phyloP scores from a whole-genome alignment of 2,797 vertebrate species.

The Onychomys torridus region DNA sequence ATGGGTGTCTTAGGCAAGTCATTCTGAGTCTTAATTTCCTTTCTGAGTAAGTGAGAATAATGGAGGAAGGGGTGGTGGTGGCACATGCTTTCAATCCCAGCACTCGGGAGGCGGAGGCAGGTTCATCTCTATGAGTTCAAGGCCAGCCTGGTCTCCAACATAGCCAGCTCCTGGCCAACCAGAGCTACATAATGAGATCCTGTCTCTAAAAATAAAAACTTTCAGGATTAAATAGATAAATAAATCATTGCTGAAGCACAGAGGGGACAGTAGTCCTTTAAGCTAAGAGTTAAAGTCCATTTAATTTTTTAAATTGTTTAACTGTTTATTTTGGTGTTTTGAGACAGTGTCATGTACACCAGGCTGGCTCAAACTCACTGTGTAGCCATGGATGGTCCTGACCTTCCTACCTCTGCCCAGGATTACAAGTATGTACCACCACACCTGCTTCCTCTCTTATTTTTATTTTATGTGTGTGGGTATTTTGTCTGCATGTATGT shows the following conservation, averaged over 20 bases:
- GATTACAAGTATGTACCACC: not conserved
- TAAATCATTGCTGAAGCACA: not conserved
- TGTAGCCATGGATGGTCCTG: no score
- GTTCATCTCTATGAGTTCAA: not conserved
- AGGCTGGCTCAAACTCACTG: not conserved
- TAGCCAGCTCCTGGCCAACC: not conserved
- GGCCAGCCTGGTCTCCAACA: not conserved
- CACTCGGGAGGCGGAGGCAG: not conserved
- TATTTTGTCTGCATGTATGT: not conserved
- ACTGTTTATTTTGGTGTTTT: not conserved
- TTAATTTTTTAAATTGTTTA: not conserved
- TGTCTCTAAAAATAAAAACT: not conserved
- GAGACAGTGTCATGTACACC: not conserved
- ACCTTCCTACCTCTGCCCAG: not conserved
- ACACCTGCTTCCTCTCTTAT: not conserved
- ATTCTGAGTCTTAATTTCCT: not conserved
- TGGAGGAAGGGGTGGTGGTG: not conserved
- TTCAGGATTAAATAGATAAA: not conserved
- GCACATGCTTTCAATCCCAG: not conserved
- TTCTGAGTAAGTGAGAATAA: not conserved
- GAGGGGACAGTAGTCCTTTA: not conserved
- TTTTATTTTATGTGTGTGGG: not conserved
- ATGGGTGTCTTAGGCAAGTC: not conserved
- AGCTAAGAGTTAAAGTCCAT: slow-evolving; percentile 53
- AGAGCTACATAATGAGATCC: not conserved